These are phyloP conservation scores for Mastomys coucha DNA, from an alignment of 2,113 vertebrate species.

Conservation along the genomic window DNA sequence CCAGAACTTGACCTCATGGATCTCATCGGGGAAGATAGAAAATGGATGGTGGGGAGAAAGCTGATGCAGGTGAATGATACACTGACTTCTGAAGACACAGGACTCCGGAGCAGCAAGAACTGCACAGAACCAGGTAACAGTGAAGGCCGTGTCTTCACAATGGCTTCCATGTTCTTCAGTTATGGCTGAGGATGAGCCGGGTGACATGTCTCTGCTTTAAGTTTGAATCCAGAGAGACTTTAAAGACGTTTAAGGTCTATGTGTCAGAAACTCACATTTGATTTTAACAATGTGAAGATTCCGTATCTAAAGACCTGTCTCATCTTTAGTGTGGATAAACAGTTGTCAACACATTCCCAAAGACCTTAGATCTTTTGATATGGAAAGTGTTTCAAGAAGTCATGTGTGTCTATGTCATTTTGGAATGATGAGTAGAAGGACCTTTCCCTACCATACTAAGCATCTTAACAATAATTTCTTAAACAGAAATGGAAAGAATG, in stretches of 20 bases:
- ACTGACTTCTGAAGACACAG: constrained; percentile 76
- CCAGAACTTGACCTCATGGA: constrained; percentile 88
- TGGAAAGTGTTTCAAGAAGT: not conserved
- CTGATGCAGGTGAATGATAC: constrained; percentile 90
- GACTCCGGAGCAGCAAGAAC: constrained; percentile 88
- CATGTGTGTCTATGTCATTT: not conserved
- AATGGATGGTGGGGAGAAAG: constrained; percentile 90
- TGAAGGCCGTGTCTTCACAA: not conserved
- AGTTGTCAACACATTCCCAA: not conserved
- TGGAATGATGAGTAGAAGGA: not conserved
- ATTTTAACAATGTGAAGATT: too few species aligned
- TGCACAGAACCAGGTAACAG: constrained; percentile 96
- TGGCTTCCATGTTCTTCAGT: not conserved
- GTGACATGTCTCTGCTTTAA: not conserved
- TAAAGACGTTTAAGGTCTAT: not conserved
- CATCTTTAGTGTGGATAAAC: not conserved
- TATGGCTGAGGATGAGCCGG: not conserved
- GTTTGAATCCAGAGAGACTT: not conserved
- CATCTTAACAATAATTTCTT: not conserved
- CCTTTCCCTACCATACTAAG: not conserved
- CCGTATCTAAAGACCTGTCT: not conserved
- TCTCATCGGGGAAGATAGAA: constrained; percentile 80
- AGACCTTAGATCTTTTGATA: not conserved
- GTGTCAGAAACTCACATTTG: not conserved
- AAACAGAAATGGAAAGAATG: not conserved